Conservation (phyloP, 2,888 invertebrate species). For the Pammene aurita region DNA sequence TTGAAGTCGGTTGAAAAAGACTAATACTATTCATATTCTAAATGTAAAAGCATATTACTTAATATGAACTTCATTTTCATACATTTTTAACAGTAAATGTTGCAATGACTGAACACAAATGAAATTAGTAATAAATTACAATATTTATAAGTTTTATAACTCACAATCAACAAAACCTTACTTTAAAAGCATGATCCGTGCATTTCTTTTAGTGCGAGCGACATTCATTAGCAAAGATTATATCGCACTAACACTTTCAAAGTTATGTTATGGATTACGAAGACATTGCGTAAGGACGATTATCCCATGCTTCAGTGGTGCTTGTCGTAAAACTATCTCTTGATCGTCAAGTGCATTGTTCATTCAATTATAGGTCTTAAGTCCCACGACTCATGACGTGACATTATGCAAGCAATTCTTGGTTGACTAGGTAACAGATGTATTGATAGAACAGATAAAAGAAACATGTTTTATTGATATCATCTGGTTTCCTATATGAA, state of each 20-base stretch:
- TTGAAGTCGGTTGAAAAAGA: too few species aligned
- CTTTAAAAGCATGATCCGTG: neutral
- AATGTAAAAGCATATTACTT: too few species aligned
- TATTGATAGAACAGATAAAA: neutral
- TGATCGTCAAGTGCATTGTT: constrained; percentile 21
- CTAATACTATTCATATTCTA: too few species aligned
- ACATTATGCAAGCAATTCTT: constrained; percentile 10
- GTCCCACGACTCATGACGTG: constrained; percentile 9
- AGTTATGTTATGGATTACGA: constrained; percentile 38
- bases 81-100: too few species aligned
- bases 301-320: constrained; percentile 34
- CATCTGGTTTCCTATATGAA: neutral
- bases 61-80: too few species aligned
- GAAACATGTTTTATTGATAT: neutral
- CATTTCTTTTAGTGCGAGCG: constrained; percentile 6
- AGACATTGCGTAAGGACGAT: constrained; percentile 34
- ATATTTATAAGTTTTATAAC: neutral
- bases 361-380: constrained; percentile 27
- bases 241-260: constrained; percentile 29
- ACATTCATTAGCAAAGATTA: constrained; percentile 27
- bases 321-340: constrained; percentile 25
- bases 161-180: neutral
- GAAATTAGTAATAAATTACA: neutral
- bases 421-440: neutral
- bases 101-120: too few species aligned